Percentiles rank a stretch among this genome's conserved stretches.
Conservation (phyloP, 2,113 vertebrate genomes). For the Symphodus melops region DNA sequence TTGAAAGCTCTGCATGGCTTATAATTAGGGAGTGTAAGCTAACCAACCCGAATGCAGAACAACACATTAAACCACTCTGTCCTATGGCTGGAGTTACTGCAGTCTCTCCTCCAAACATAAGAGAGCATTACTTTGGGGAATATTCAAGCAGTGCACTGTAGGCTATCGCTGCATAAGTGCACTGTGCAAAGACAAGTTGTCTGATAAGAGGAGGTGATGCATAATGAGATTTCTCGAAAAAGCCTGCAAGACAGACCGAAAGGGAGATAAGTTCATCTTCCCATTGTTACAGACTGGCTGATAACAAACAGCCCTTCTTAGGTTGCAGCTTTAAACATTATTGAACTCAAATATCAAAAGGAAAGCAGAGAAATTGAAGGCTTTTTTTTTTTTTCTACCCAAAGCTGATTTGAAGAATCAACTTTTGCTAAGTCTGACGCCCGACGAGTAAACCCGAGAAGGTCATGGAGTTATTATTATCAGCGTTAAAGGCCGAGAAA, state of each 20-base stretch:
- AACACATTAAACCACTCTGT: neutral
- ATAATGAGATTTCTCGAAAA: slow-evolving; percentile 35
- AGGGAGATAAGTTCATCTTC: neutral
- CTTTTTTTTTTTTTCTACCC: neutral
- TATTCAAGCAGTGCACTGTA: neutral
- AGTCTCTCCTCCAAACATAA: neutral
- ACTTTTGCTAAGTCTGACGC: neutral
- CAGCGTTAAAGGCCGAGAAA: neutral
- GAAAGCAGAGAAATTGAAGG: neutral
- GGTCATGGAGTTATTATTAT: slow-evolving; percentile 6
- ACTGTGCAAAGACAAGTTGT: neutral
- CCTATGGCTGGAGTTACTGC: neutral
- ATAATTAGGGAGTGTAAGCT: slow-evolving; percentile 7
- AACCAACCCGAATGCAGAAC: neutral
- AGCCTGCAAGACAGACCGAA: slow-evolving; percentile 4
- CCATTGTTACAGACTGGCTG: neutral
- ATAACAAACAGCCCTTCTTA: neutral
- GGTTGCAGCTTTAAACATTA: neutral
- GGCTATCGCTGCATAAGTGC: neutral
- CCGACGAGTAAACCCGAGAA: neutral
- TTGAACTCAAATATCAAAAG: slow-evolving; percentile 5
- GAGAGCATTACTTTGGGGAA: neutral
- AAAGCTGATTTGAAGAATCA: neutral
- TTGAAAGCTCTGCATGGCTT: slow-evolving; percentile 7
- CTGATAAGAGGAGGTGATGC: slow-evolving; percentile 25